A percentile compares a stretch with the other conserved stretches of the same genome.
Conservation (phyloP, 2,888 invertebrate genomes). For the Hyposoter didymator region DNA sequence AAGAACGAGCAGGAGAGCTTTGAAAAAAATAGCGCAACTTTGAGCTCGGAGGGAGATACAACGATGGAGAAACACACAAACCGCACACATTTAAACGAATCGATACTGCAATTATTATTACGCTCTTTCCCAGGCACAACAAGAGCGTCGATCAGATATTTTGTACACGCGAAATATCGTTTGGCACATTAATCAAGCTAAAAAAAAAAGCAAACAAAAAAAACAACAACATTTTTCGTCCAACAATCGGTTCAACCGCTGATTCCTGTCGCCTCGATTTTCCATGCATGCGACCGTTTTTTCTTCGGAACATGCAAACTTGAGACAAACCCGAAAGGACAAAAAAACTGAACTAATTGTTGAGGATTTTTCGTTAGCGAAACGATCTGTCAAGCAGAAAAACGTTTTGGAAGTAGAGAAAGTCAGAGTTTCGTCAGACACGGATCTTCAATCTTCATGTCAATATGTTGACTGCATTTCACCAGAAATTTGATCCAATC, state of each 20-base stretch:
- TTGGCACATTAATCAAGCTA: background rate
- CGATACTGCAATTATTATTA: constrained; percentile 34
- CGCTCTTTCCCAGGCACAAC: background rate
- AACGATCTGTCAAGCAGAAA: too few species aligned
- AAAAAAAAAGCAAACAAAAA: background rate
- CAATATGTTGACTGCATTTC: too few species aligned
- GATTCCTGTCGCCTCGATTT: background rate
- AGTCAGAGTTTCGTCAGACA: background rate
- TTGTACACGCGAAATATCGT: constrained; percentile 30
- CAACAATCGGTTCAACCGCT: background rate
- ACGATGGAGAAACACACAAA: constrained; percentile 1
- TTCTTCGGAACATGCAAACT: background rate
- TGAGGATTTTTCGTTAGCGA: too few species aligned
- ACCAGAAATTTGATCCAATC: too few species aligned
- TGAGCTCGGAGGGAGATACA: constrained; percentile 1
- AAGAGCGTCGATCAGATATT: constrained; percentile 30
- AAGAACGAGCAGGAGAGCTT: background rate
- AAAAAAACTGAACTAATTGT: too few species aligned
- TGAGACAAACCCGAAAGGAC: too few species aligned
- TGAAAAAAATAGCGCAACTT: constrained; percentile 22
- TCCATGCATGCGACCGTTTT: background rate
- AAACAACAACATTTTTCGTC: background rate
- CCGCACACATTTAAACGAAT: constrained; percentile 37
- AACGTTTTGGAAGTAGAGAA: background rate
- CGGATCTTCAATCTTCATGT: background rate